These are phyloP conservation scores for Hipposideros larvatus DNA, from an alignment of 2,797 vertebrate species.

Conservation along the genomic window DNA sequence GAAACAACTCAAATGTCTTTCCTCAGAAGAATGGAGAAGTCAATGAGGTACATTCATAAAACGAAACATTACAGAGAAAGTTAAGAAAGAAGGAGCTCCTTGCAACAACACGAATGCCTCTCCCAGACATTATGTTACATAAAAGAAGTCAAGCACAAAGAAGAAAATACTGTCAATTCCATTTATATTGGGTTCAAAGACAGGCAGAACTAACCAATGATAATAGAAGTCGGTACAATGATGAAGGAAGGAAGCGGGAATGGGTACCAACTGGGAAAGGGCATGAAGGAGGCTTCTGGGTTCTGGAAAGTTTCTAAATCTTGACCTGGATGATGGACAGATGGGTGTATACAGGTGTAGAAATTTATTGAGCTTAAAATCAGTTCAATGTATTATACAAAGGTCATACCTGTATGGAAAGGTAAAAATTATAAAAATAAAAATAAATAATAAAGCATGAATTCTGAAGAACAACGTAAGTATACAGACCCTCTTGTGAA, in stretches of 20 bases:
- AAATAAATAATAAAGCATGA: constrained; percentile 32
- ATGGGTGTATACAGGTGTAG: neutral
- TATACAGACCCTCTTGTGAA: neutral
- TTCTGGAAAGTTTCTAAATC: neutral
- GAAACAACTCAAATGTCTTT: neutral
- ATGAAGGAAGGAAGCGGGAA: neutral
- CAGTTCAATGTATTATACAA: neutral
- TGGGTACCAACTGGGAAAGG: neutral
- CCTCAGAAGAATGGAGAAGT: neutral
- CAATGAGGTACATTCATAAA: neutral
- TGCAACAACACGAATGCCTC: neutral
- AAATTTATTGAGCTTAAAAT: constrained; percentile 50
- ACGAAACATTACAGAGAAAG: neutral
- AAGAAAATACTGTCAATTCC: neutral
- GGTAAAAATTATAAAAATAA: constrained; percentile 53
- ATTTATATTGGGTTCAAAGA: constrained; percentile 23
- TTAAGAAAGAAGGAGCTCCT: neutral
- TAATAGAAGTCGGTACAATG: neutral
- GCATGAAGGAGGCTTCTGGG: neutral
- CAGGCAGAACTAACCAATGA: neutral
- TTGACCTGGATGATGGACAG: neutral
- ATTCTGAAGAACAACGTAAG: neutral
- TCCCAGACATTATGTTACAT: neutral
- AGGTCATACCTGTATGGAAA: neutral
- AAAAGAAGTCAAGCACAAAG: neutral